A percentile compares a stretch with the other conserved stretches of the same genome.
These are phyloP conservation scores for Halictus quadricinctus DNA, from an alignment of 2,888 invertebrate species.

Conservation along the genomic window DNA sequence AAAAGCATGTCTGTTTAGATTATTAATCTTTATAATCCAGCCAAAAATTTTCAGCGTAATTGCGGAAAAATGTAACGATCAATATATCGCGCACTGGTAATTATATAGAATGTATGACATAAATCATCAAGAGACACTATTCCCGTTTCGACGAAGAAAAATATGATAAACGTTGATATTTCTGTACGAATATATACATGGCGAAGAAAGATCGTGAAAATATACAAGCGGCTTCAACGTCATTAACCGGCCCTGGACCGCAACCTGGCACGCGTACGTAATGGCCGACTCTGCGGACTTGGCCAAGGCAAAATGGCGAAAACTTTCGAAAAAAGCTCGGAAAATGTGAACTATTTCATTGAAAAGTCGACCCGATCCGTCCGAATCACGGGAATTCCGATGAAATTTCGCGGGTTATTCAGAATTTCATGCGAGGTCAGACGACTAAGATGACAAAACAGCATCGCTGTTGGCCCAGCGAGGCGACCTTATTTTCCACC, in stretches of 20 bases:
- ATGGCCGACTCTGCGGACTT: constrained; percentile 80
- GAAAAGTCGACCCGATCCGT: too few species aligned
- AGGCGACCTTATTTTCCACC: constrained; percentile 70
- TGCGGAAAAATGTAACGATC: background rate
- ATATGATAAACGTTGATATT: too few species aligned
- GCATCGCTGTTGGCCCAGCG: constrained; percentile 32
- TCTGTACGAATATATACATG: background rate
- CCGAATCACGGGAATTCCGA: background rate
- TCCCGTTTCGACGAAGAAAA: background rate
- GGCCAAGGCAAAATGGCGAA: constrained; percentile 80
- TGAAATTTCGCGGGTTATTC: background rate
- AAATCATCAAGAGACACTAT: background rate
- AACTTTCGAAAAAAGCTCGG: constrained; percentile 63
- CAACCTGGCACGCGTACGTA: constrained; percentile 73
- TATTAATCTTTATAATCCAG: background rate
- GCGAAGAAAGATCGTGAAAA: constrained; percentile 12
- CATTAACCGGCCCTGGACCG: constrained; percentile 66
- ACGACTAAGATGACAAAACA: constrained; percentile 8
- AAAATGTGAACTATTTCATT: constrained; percentile 32
- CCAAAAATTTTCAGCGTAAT: background rate
- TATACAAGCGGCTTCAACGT: constrained; percentile 37
- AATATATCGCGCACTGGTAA: background rate
- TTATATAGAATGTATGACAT: background rate
- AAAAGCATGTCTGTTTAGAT: too few species aligned
- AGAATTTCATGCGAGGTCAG: background rate